phyloP scores from a whole-genome alignment of 2,888 invertebrate genomes.

The Chesias legatella region DNA sequence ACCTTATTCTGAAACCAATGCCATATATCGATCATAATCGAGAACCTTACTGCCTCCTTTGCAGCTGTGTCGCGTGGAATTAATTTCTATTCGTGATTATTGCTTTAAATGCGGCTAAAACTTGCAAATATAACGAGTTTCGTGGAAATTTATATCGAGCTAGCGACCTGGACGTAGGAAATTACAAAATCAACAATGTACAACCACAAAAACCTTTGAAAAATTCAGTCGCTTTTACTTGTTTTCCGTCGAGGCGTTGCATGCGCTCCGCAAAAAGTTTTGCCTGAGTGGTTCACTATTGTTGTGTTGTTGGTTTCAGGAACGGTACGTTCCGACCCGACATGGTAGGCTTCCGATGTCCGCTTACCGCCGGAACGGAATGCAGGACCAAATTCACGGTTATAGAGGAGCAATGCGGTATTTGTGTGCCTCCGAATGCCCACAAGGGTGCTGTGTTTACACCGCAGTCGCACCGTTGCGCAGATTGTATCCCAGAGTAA shows the following conservation, averaged over 20 bases:
- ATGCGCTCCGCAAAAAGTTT: conserved; percentile 19
- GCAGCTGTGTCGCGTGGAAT: conserved; percentile 4
- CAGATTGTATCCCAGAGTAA: conserved; percentile 50
- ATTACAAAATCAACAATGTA: conserved; percentile 12
- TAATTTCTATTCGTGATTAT: conserved; percentile 9
- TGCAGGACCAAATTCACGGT: conserved; percentile 69
- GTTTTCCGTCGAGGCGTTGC: conserved; percentile 9
- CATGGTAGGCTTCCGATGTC: conserved; percentile 64
- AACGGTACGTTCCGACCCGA: conserved; percentile 68
- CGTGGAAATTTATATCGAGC: conserved; percentile 2
- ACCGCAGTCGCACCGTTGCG: conserved; percentile 55
- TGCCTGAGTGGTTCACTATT: conserved; percentile 31
- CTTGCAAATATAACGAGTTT: conserved; percentile 5
- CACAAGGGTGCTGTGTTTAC: conserved; percentile 41
- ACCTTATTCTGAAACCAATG: conserved; percentile 36
- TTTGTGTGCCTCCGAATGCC: conserved; percentile 46
- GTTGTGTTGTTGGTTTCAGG: conserved; percentile 71
- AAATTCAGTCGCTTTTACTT: conserved; percentile 15
- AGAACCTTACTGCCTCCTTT: neutral
- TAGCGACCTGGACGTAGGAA: conserved; percentile 1
- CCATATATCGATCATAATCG: conserved; percentile 6
- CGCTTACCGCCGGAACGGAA: conserved; percentile 64
- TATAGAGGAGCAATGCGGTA: conserved; percentile 64
- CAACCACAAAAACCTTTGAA: conserved; percentile 11
- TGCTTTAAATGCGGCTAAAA: conserved; percentile 7